These are phyloP conservation scores for Octomys mimax DNA, from an alignment of 2,797 vertebrate genomes.

Conservation along the genomic window DNA sequence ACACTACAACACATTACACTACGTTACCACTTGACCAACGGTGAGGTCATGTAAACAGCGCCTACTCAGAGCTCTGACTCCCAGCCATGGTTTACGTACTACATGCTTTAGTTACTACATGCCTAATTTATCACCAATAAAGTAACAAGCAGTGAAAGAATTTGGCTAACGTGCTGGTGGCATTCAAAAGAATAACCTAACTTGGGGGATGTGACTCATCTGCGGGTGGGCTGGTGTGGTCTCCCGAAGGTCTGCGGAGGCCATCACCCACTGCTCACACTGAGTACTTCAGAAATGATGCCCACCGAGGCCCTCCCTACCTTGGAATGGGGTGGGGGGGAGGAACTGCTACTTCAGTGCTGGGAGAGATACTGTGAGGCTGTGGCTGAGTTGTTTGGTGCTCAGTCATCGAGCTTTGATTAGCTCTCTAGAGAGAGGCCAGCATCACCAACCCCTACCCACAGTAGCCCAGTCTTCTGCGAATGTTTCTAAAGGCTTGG, in stretches of 20 bases:
- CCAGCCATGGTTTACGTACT: neutral
- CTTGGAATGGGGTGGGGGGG: neutral
- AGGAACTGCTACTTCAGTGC: neutral
- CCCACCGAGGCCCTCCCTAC: neutral
- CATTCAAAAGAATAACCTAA: neutral
- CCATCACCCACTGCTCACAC: neutral
- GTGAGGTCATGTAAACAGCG: neutral
- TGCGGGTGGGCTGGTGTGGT: neutral
- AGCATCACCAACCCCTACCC: neutral
- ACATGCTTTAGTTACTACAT: neutral
- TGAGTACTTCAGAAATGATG: neutral
- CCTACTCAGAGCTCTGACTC: neutral
- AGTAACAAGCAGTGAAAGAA: neutral
- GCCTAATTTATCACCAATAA: slow-evolving; percentile 13
- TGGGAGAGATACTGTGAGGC: neutral
- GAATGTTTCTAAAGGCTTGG: neutral
- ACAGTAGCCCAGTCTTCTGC: neutral
- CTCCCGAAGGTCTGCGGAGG: neutral
- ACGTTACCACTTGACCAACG: neutral
- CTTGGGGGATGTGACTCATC: neutral
- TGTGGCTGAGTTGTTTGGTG: neutral
- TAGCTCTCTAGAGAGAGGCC: neutral
- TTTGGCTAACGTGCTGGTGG: neutral
- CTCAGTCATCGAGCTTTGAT: neutral
- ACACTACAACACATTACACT: too few relatives aligned